phyloP scores from a whole-genome alignment of 2,888 invertebrate species.

The Chrysodeixis includens region DNA sequence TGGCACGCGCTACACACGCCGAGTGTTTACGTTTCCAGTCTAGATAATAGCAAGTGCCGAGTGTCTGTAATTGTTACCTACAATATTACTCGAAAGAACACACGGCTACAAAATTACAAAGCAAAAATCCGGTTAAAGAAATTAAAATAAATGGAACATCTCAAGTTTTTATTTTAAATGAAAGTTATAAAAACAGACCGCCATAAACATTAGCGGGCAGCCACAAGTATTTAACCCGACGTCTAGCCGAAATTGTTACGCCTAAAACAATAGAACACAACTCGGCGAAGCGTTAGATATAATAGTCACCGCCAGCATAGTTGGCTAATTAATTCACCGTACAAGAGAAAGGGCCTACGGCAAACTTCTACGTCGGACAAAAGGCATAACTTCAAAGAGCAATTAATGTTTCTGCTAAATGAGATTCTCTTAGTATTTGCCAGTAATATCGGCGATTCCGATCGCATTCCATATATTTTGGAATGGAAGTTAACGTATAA shows the following conservation, averaged over 20 bases:
- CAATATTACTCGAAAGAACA: neutral
- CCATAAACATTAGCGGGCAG: neutral
- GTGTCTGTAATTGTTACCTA: neutral
- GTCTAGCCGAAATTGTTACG: constrained; percentile 25
- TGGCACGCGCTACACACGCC: constrained; percentile 1
- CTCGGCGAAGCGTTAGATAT: constrained; percentile 28
- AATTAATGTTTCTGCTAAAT: constrained; percentile 64
- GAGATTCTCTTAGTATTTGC: constrained; percentile 51
- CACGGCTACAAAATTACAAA: neutral
- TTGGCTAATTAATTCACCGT: constrained; percentile 57
- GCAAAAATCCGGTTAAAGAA: neutral
- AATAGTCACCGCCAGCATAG: constrained; percentile 50
- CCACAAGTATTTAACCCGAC: constrained; percentile 9
- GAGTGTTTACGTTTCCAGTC: constrained; percentile 4
- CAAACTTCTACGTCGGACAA: constrained; percentile 55
- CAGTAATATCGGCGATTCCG: constrained; percentile 27
- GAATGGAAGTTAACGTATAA: constrained; percentile 8
- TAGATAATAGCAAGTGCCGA: constrained; percentile 4
- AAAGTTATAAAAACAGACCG: neutral
- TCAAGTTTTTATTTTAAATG: constrained; percentile 1
- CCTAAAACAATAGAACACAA: constrained; percentile 47
- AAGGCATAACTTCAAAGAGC: constrained; percentile 64
- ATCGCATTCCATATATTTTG: constrained; percentile 37
- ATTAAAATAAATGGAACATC: neutral
- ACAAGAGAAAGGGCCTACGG: constrained; percentile 48